Evolutionary conservation across 2,797 vertebrate genomes (phyloP), one percentile per base, ranked within the genome.

Genomic region (Fundulus diaphanus): DNA sequence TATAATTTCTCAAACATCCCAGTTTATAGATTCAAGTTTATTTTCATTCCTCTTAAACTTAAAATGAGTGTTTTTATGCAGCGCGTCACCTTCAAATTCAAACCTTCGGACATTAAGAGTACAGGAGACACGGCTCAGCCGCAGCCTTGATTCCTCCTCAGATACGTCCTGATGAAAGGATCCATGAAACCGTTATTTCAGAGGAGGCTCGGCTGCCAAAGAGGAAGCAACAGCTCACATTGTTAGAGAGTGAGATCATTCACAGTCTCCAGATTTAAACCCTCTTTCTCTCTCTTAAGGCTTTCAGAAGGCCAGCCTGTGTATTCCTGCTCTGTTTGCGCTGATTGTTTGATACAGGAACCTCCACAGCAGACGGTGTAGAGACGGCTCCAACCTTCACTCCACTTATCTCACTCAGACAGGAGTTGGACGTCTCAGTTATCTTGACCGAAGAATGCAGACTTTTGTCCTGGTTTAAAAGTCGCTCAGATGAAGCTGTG

Each of bases 211-310:
- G 33, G 70, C 80, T 81, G 79, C 81, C 79, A 79, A 67, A 78
- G 85, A 91, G 90, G 88, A 92, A 87, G 86, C 82, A 90, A 82
- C 81, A 68, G 63, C 76, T 85, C 82, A 78, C 90, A 92, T 93
- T 90, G 79, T 85, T 91, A 24, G 35, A 0, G 37, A 72, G 85
- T 94, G 93, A 94, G 89, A 83, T 94, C 93, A 94, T 80, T 71
- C 74, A 9, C 56, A 54, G 87, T 81, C 77, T 87, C 82, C 77
- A 82, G 76, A 89, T 85, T 74, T 70, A 89, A 78, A 48, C 71
- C 70, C 63, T 78, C 69, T 46, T 65, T n/a, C 68, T 73, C 59
- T 16, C 72, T 57, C 63, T n/a, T 1, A 22, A 73, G 66, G 27
- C 24, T 67, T 54, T 11, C 27, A 0, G 5, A 76, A 71, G 63